These are phyloP conservation scores for Amniataba percoides DNA, from an alignment of 2,797 vertebrate genomes.

Conservation along the genomic window DNA sequence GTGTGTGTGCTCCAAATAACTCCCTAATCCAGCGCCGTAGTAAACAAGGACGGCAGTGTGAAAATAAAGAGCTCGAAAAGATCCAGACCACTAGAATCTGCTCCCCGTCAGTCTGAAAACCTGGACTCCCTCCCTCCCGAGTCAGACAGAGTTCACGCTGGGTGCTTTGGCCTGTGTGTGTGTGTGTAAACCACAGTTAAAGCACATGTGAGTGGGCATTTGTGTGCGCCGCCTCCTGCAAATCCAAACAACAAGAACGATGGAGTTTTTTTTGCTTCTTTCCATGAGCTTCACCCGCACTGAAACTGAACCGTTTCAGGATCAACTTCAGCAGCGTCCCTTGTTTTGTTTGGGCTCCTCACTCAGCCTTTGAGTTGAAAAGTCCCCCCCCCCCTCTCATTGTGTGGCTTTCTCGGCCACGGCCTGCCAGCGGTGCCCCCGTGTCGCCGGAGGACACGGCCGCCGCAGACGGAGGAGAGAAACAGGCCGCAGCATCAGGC, in stretches of 20 bases:
- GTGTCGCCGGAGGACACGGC: conserved; percentile 39
- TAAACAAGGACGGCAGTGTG: conserved; percentile 41
- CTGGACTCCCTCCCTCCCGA: conserved; percentile 48
- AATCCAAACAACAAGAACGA: conserved; percentile 67
- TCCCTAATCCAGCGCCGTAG: conserved; percentile 41
- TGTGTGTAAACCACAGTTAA: conserved; percentile 33
- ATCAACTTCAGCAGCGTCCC: conserved; percentile 56
- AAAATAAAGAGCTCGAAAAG: conserved; percentile 48
- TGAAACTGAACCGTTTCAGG: conserved; percentile 63
- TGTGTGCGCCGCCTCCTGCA: conserved; percentile 40
- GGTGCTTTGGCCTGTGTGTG: conserved; percentile 27
- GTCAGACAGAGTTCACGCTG: conserved; percentile 64
- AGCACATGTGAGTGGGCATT: conserved; percentile 54
- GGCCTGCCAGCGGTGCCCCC: conserved; percentile 48
- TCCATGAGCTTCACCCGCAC: conserved; percentile 61
- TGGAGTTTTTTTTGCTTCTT: conserved; percentile 61
- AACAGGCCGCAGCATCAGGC: conserved; percentile 67
- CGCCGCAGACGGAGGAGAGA: conserved; percentile 61
- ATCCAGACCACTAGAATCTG: conserved; percentile 70
- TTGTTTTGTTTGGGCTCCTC: conserved; percentile 64
- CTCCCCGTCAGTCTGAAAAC: conserved; percentile 49
- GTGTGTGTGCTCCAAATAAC: conserved; percentile 24
- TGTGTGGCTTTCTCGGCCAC: conserved; percentile 55
- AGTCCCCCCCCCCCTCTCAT: conserved; percentile 56
- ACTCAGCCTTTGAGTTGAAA: conserved; percentile 65